These are phyloP conservation scores for Lutra lutra DNA, from an alignment of 2,797 vertebrate genomes.

Conservation along the genomic window DNA sequence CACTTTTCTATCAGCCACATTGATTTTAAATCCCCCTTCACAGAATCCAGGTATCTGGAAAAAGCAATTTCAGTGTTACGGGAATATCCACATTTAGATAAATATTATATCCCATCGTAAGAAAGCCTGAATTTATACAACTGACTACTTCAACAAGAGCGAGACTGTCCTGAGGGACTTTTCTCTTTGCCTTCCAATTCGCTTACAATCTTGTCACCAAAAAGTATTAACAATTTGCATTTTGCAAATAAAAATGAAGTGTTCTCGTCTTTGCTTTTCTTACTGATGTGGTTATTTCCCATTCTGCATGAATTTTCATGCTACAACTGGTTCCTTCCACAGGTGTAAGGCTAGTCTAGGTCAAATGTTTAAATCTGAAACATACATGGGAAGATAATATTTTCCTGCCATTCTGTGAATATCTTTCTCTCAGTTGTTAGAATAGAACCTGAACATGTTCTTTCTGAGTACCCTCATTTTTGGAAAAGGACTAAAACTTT, in stretches of 20 bases:
- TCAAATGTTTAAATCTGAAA: conserved; percentile 12
- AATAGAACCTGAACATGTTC: neutral
- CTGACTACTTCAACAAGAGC: neutral
- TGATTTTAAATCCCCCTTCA: conserved; percentile 88
- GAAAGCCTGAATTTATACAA: conserved; percentile 1
- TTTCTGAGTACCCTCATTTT: neutral
- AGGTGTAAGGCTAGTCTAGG: neutral
- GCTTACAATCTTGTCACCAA: neutral
- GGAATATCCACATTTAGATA: conserved; percentile 4
- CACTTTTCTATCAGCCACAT: conserved; percentile 78
- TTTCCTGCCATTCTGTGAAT: neutral
- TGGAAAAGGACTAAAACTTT: conserved; percentile 8
- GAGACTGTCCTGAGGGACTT: neutral
- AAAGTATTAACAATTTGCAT: neutral
- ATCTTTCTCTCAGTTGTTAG: neutral
- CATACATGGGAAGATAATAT: neutral
- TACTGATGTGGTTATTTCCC: neutral
- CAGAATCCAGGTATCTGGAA: conserved; percentile 95
- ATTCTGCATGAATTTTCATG: neutral
- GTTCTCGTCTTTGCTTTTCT: neutral
- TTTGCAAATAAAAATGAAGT: conserved; percentile 28
- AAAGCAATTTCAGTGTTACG: conserved; percentile 54
- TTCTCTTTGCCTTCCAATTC: neutral
- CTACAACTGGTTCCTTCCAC: neutral
- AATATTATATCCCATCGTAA: neutral